These are phyloP conservation scores for Holothuria scabra DNA, from an alignment of 53 echinoderm and acorn worm genomes.

Conservation along the genomic window DNA sequence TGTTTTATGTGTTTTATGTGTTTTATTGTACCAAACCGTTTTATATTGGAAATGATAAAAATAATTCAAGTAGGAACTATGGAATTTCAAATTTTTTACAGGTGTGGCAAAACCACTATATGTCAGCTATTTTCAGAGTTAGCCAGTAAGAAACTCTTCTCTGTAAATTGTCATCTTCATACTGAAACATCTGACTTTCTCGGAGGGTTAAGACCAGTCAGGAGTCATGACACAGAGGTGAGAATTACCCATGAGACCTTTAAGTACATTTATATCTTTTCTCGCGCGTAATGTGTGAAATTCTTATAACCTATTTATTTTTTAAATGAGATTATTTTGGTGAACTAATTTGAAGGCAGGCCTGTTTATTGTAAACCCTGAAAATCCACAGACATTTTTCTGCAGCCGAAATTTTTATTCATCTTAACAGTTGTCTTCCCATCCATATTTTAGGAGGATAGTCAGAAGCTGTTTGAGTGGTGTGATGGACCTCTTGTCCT, in stretches of 20 bases:
- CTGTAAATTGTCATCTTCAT: slow-evolving; percentile 97
- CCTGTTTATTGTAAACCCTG: no score
- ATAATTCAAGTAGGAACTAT: no score
- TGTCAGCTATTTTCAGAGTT: slow-evolving; percentile 91
- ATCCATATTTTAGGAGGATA: slow-evolving; percentile 66
- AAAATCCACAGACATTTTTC: no score
- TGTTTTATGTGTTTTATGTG: no score
- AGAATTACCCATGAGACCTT: background rate
- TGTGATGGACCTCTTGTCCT: slow-evolving; percentile 93
- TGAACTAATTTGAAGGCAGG: no score
- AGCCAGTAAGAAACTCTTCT: slow-evolving; percentile 77
- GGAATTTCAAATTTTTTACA: slow-evolving; percentile 16
- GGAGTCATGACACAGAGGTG: slow-evolving; percentile 70
- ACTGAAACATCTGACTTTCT: slow-evolving; percentile 97
- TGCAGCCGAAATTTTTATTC: no score
- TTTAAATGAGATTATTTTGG: no score
- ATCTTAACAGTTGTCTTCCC: no score
- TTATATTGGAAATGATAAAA: background rate
- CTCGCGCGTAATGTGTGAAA: no score
- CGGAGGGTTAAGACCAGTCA: slow-evolving; percentile 90
- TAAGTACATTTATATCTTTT: no score
- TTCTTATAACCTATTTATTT: no score
- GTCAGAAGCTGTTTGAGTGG: slow-evolving; percentile 96
- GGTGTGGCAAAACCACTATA: slow-evolving; percentile 95
- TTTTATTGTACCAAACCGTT: no score